A percentile compares a stretch with the other conserved stretches of the same genome.
Conservation (phyloP, 2,797 vertebrate genomes). For the Parauchenoglanis punctatus region DNA sequence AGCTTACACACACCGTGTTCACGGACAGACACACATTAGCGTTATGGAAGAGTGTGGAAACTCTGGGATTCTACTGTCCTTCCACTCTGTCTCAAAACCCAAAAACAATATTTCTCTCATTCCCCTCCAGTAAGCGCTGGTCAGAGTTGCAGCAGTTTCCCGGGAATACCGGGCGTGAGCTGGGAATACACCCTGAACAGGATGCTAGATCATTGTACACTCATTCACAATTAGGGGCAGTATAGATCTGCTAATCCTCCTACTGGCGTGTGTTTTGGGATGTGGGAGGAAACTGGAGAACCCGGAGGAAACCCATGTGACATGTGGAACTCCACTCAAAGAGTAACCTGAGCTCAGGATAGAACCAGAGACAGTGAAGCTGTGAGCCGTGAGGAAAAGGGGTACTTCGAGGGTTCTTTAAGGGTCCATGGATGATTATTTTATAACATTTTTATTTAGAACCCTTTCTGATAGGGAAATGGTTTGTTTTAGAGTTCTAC, state of each 20-base stretch:
- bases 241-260: neutral
- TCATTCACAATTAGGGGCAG: neutral
- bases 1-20: neutral
- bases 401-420: neutral
- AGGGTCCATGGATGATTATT: neutral
- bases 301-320: neutral
- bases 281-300: neutral
- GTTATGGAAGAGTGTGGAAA: neutral
- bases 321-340: neutral
- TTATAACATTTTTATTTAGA: no score
- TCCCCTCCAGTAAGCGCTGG: neutral
- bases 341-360: no score
- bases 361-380: neutral
- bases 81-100: neutral
- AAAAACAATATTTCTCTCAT: neutral
- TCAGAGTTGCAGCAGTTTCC: neutral
- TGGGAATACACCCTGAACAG: neutral
- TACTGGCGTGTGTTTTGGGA: neutral
- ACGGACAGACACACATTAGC: neutral
- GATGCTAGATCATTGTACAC: neutral
- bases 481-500: neutral
- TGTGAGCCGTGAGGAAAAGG: neutral
- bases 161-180: neutral
- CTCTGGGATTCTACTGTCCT: neutral
- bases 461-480: neutral